Base-by-base conservation (phyloP, 1,140 invertebrate species). In the Lepidurus arcticus region DNA sequence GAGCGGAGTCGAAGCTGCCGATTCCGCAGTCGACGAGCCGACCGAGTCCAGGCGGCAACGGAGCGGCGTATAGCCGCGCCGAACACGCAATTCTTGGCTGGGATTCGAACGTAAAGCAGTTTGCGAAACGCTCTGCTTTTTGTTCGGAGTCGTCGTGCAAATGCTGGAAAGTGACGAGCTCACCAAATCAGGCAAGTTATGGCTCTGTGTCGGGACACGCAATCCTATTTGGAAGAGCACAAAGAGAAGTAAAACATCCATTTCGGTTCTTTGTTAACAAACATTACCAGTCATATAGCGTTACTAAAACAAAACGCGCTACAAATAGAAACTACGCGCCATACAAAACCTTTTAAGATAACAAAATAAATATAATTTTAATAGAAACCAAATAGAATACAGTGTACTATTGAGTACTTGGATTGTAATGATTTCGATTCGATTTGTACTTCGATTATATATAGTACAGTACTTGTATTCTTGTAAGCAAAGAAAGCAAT, bases 21-120 rank as follows among this genome's bases (percentile, higher is more conserved):
- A 76, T n/a, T 45, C 45, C 7, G 76, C n/a, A 24, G 76, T 44
- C 42, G 76, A 76, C 2, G 76, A 65, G 26, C 45, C 76, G 24
- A 45, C 45, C 44, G 44, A 53, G 24, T 76, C 76, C 76, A 76
- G 76, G 34, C 76, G 76, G 76, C 45, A 76, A 45, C 76, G 76
- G 34, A 76, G 42, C 42, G 76, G 76, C 42, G 76, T 65, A 34
- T 53, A 53, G 45, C 76, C 76, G 45, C 76, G 76, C 21, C 76
- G 76, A 43, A 76, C 24, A 45, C 76, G 76, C 76, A 76, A 53
- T 42, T 76, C 76, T 53, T 76, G 44, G n/a, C 44, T 44, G 16
- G 53, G 53, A 34, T 45, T n/a, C 16, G 76, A 42, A 76, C 34
- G 16, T 9, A 44, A n/a, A 21, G 1, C 16, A 13, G 53, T 7